These are phyloP conservation scores for Corythoichthys haematopterus DNA, from an alignment of 2,113 vertebrate species.

Conservation along the genomic window DNA sequence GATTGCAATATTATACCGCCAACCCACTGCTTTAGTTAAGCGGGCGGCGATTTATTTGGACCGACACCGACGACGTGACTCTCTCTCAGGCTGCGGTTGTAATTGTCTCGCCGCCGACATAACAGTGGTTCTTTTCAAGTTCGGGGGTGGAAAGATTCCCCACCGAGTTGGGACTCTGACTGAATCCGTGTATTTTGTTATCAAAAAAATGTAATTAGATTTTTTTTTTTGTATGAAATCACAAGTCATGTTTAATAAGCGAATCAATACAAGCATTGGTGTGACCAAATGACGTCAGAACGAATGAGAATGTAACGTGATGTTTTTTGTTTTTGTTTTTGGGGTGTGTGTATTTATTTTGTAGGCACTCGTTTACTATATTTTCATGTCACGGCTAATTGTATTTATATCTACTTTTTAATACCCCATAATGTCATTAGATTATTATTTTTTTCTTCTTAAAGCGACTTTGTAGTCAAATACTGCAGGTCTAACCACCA, in stretches of 20 bases:
- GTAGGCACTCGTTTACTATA: constrained; percentile 55
- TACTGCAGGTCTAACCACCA: constrained; percentile 48
- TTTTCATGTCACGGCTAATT: constrained; percentile 36
- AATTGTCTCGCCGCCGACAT: constrained; percentile 36
- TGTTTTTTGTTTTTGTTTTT: constrained; percentile 30
- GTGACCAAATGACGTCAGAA: constrained; percentile 62
- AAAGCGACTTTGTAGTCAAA: constrained; percentile 25
- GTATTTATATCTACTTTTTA: constrained; percentile 36
- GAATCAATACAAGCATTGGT: constrained; percentile 50
- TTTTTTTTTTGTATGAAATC: constrained; percentile 38
- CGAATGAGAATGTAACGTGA: constrained; percentile 44
- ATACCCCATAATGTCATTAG: constrained; percentile 16
- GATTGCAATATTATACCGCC: constrained; percentile 94
- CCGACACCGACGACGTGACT: constrained; percentile 13
- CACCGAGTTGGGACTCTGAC: neutral
- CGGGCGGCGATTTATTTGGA: constrained; percentile 19
- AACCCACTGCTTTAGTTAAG: constrained; percentile 88
- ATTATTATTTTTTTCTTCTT: constrained; percentile 1
- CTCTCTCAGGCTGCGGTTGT: constrained; percentile 37
- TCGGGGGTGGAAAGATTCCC: constrained; percentile 43
- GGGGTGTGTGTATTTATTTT: constrained; percentile 66
- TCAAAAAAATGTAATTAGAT: constrained; percentile 42
- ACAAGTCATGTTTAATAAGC: constrained; percentile 33
- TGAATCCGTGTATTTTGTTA: constrained; percentile 57
- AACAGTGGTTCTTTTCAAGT: constrained; percentile 67